These are phyloP conservation scores for Oxygymnocypris stewartii DNA, from an alignment of 2,113 vertebrate species.

Conservation along the genomic window DNA sequence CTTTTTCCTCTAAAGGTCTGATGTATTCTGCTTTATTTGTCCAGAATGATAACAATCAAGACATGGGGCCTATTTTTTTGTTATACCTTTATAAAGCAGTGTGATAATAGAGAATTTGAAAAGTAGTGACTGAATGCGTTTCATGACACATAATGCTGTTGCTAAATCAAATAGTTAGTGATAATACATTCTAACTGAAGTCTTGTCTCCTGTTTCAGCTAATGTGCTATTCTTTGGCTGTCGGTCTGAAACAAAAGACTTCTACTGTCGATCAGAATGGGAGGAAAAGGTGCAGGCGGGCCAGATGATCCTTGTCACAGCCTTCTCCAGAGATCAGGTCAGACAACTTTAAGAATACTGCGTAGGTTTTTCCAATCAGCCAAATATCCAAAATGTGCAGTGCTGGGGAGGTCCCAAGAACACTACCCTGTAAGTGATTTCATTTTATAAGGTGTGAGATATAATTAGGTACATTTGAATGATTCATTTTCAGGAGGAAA, in stretches of 20 bases:
- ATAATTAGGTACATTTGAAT: background rate
- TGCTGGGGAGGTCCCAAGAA: background rate
- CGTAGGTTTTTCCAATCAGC: background rate
- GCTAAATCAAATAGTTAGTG: background rate
- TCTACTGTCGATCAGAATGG: constrained; percentile 89
- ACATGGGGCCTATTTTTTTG: background rate
- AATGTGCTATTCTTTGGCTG: constrained; percentile 92
- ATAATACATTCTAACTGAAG: background rate
- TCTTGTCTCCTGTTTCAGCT: constrained; percentile 63
- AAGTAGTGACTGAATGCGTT: background rate
- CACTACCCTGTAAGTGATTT: background rate
- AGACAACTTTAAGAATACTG: background rate
- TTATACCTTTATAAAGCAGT: background rate
- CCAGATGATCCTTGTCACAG: constrained; percentile 81
- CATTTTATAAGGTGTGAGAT: background rate
- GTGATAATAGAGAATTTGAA: no score
- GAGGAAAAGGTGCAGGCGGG: constrained; percentile 72
- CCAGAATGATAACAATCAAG: background rate
- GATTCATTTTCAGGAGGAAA: constrained; percentile 79
- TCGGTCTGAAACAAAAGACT: constrained; percentile 83
- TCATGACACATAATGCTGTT: background rate
- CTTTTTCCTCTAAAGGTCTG: background rate
- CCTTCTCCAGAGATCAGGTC: constrained; percentile 97
- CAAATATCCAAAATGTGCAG: background rate
- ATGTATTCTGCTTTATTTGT: background rate